Percentiles rank a stretch among this genome's conserved stretches.
phyloP scores from a whole-genome alignment of 2,113 vertebrate species.

The Sylvilagus bachmani region DNA sequence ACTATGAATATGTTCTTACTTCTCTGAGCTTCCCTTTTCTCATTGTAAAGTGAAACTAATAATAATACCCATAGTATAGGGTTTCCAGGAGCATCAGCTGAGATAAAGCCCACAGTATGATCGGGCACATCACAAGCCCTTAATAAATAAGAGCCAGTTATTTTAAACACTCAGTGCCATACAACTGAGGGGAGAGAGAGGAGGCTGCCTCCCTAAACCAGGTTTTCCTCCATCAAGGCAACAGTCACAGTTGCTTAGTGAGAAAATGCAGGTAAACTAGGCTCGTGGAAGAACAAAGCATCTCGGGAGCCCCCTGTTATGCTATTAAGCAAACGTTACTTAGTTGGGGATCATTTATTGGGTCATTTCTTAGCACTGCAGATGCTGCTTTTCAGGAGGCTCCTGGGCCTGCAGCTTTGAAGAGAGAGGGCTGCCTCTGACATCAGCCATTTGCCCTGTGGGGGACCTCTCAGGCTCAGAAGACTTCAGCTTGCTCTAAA shows the following conservation, averaged over 20 bases:
- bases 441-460: background rate
- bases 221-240: constrained; percentile 9
- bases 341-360: background rate
- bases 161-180: constrained; percentile 15
- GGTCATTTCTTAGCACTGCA: background rate
- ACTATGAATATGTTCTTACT: background rate
- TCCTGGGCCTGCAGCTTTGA: background rate
- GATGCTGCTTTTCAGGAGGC: background rate
- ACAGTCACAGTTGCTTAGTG: constrained; percentile 68
- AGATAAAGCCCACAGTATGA: background rate
- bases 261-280: constrained; percentile 10
- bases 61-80: background rate
- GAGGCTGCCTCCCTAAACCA: constrained; percentile 36
- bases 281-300: background rate
- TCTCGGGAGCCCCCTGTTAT: constrained; percentile 1
- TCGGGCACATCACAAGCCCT: background rate
- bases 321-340: background rate
- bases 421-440: background rate
- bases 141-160: background rate
- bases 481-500: background rate
- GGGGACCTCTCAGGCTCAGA: background rate
- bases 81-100: background rate
- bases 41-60: background rate
- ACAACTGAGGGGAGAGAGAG: background rate
- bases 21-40: background rate